Evolutionary conservation across 2,888 invertebrate species (phyloP).

Genomic region (Tenthredo scrophulariae): DNA sequence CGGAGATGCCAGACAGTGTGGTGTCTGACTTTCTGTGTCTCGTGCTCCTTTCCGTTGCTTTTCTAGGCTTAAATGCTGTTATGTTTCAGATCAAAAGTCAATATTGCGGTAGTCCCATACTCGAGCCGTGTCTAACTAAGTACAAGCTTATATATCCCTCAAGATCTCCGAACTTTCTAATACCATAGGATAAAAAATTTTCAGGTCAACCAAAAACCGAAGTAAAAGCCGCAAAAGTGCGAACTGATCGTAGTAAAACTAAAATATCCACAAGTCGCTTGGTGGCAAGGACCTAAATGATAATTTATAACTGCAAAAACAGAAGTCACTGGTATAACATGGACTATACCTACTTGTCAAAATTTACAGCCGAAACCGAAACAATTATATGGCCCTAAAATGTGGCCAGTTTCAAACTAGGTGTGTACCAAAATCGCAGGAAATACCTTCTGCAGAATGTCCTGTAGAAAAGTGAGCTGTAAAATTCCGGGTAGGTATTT

Average conservation of each 20-base stretch:
- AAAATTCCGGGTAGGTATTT: background rate
- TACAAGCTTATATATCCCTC: background rate
- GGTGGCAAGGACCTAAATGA: slow-evolving; percentile 36
- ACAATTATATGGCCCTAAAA: slow-evolving; percentile 36
- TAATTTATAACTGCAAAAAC: slow-evolving; percentile 48
- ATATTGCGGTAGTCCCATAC: slow-evolving; percentile 47
- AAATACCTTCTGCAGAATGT: slow-evolving; percentile 18
- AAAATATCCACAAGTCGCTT: background rate
- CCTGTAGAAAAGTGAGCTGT: slow-evolving; percentile 2
- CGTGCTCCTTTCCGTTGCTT: background rate
- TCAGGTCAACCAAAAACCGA: slow-evolving; percentile 17
- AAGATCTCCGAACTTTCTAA: background rate
- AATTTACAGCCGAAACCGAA: slow-evolving; percentile 1
- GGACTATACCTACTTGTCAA: background rate
- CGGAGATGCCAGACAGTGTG: background rate
- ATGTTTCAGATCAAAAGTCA: slow-evolving; percentile 8
- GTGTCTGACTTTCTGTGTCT: background rate
- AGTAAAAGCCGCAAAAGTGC: background rate
- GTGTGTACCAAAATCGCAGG: background rate
- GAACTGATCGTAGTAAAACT: slow-evolving; percentile 21
- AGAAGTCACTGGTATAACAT: slow-evolving; percentile 8
- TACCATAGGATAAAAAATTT: background rate
- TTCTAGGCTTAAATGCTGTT: background rate
- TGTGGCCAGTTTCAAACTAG: slow-evolving; percentile 7
- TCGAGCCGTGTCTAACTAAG: background rate